Evolutionary conservation across 2,113 vertebrate species (phyloP).

Genomic region (Neotragus moschatus): DNA sequence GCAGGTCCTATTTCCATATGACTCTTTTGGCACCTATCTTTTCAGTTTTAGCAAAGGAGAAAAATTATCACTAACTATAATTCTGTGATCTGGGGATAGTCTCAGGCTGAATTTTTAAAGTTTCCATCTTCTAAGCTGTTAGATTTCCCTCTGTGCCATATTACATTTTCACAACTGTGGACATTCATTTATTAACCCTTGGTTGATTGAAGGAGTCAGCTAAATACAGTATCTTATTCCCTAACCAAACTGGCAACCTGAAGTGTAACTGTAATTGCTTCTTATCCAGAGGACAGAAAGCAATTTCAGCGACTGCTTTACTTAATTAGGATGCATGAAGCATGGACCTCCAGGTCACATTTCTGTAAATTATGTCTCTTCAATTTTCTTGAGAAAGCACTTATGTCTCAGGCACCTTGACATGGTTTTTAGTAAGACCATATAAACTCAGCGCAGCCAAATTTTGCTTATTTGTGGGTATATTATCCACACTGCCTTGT

Average conservation of each 20-base stretch:
- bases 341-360: background rate
- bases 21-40: background rate
- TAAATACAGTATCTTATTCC: conserved; percentile 38
- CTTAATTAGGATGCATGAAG: conserved; percentile 58
- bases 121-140: background rate
- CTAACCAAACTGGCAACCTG: background rate
- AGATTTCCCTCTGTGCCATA: background rate
- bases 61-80: background rate
- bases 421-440: background rate
- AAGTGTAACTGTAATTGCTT: conserved; percentile 57
- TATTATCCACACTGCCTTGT: background rate
- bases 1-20: background rate
- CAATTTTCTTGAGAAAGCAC: conserved; percentile 30
- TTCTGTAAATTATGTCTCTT: conserved; percentile 39
- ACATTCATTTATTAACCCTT: conserved; percentile 42
- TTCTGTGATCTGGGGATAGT: background rate
- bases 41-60: background rate
- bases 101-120: background rate
- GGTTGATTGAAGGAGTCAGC: background rate
- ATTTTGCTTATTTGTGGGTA: background rate
- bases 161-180: background rate
- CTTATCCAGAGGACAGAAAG: conserved; percentile 58
- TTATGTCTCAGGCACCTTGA: conserved; percentile 7
- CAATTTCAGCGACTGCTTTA: conserved; percentile 45
- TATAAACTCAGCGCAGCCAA: background rate